Conservation (phyloP, 2,113 vertebrate genomes). For the Potamarius usumacintae region DNA sequence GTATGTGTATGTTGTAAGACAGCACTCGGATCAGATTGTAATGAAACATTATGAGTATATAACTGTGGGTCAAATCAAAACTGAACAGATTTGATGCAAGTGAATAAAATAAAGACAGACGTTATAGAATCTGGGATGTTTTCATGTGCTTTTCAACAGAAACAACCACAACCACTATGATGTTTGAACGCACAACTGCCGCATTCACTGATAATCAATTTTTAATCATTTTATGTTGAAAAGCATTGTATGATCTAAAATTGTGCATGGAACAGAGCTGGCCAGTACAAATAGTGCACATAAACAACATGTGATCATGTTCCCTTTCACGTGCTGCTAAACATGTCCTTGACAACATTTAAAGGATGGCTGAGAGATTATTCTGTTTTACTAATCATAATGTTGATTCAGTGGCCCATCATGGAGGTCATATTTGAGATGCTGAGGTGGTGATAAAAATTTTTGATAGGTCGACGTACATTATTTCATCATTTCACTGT, state of each 20-base stretch:
- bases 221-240: neutral
- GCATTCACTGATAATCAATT: neutral
- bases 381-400: neutral
- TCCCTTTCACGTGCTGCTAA: neutral
- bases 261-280: neutral
- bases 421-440: neutral
- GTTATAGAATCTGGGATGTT: neutral
- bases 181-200: neutral
- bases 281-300: neutral
- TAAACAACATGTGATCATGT: neutral
- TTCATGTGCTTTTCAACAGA: neutral
- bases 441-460: neutral
- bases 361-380: too few species aligned
- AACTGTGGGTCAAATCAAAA: neutral
- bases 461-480: constrained; percentile 45
- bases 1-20: neutral
- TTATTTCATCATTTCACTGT: constrained; percentile 60
- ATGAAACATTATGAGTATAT: neutral
- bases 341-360: neutral
- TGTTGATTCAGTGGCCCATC: neutral
- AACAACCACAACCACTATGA: neutral
- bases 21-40: neutral
- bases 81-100: neutral
- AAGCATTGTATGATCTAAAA: neutral
- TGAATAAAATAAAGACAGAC: neutral